Conservation (phyloP, 2,888 invertebrate species). For the Thalpophila matura region DNA sequence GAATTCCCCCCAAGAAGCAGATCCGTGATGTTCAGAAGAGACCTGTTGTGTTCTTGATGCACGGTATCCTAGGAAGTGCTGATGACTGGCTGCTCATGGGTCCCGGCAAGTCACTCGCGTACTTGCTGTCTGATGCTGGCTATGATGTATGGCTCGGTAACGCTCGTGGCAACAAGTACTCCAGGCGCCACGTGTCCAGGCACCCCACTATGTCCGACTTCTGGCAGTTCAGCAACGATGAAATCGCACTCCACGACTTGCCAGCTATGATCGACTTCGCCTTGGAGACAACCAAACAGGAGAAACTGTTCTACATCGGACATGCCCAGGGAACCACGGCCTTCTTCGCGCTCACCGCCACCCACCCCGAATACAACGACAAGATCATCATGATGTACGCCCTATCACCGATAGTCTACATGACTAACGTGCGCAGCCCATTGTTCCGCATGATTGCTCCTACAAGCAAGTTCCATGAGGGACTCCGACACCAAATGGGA, state of each 20-base stretch:
- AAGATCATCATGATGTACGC: constrained; percentile 84
- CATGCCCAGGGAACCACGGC: constrained; percentile 80
- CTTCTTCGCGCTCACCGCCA: constrained; percentile 80
- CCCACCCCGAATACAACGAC: constrained; percentile 80
- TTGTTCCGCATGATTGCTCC: constrained; percentile 83
- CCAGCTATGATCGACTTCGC: constrained; percentile 86
- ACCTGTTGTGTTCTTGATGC: constrained; percentile 90
- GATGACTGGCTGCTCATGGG: constrained; percentile 93
- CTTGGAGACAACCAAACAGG: constrained; percentile 74
- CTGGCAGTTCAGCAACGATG: constrained; percentile 86
- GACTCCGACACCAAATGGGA: constrained; percentile 72
- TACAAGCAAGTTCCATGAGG: constrained; percentile 73
- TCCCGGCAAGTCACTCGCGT: constrained; percentile 87
- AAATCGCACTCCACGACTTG: constrained; percentile 83
- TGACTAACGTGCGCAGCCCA: constrained; percentile 83
- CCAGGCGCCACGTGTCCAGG: constrained; percentile 79
- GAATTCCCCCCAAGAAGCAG: constrained; percentile 77
- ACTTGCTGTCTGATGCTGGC: constrained; percentile 80
- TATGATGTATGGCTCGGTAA: constrained; percentile 88
- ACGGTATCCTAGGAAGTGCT: constrained; percentile 92
- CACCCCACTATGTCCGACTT: constrained; percentile 79
- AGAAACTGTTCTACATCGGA: constrained; percentile 83
- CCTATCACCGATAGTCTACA: constrained; percentile 85
- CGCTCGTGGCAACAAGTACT: constrained; percentile 84
- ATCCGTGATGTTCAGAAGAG: constrained; percentile 67